A percentile compares a stretch with the other conserved stretches of the same genome.
Evolutionary conservation across 2,113 vertebrate species (phyloP).

Genomic region (Ranitomeya imitator): DNA sequence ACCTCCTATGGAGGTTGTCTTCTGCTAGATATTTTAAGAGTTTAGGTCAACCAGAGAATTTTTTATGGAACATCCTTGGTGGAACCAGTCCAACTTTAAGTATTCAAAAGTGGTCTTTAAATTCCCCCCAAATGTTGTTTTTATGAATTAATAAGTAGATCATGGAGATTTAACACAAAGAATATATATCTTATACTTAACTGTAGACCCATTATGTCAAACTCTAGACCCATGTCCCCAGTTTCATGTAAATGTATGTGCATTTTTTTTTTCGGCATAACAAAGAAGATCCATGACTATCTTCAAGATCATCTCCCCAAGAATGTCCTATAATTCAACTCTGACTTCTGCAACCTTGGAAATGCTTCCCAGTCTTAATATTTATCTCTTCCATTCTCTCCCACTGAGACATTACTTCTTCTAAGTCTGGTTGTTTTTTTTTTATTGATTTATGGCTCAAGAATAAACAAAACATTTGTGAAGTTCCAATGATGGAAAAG

Average conservation of each 20-base stretch:
- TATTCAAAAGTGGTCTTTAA: background rate
- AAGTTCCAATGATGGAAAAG: slow-evolving; percentile 18
- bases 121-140: background rate
- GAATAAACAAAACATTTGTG: slow-evolving; percentile 48
- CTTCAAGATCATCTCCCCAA: slow-evolving; percentile 43
- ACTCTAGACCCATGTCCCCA: background rate
- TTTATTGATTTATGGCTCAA: slow-evolving; percentile 49
- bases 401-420: slow-evolving; percentile 48
- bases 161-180: background rate
- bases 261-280: background rate
- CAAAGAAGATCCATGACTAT: slow-evolving; percentile 46
- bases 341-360: slow-evolving; percentile 53
- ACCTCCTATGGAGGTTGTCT: background rate
- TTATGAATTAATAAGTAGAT: background rate
- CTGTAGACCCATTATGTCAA: slow-evolving; percentile 4
- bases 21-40: background rate
- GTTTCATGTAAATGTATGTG: background rate
- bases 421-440: slow-evolving; percentile 52
- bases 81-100: background rate
- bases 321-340: slow-evolving; percentile 55
- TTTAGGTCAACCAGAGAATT: background rate
- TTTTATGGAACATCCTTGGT: background rate
- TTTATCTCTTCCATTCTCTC: slow-evolving; percentile 54
- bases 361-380: slow-evolving; percentile 49
- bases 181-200: background rate